Base-by-base conservation (phyloP, 1,140 invertebrate species). In the Macrobrachium nipponense region DNA sequence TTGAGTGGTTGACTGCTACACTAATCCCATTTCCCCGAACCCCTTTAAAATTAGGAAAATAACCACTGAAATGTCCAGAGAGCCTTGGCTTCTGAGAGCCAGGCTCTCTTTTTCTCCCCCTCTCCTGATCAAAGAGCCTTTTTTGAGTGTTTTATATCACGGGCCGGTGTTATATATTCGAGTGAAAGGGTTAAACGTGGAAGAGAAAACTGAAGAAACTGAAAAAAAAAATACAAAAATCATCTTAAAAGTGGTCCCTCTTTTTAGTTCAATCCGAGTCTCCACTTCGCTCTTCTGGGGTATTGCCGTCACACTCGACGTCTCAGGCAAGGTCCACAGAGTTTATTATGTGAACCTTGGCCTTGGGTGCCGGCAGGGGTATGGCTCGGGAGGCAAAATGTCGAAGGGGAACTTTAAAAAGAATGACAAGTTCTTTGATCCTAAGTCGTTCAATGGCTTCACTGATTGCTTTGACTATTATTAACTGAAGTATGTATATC, bases 221-320 rank as follows among this genome's bases (percentile, higher is more conserved):
- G 2, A 2, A n/a, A 73, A 73, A 36, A 23, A 73, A 18, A 73
- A 73, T 43, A 44, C 17, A 70, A 73, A 36, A 17, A 61, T 51
- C 23, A 36, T 84, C 72, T 44, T 73, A 62, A 80, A 86, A 79
- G 77, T 80, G 76, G 83, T 73, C 78, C 77, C 83, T 80, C 60
- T 62, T 86, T 86, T 86, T 60, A 80, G 76, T 86, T 86, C 70
- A 66, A 66, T 70, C 78, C 66, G 82, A 79, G 82, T 85, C 82
- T 85, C 82, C 82, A 85, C 76, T 78, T 27, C 76, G 76, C 82
- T 85, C 75, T 79, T 85, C 75, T 85, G 75, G 59, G 36, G 81
- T 83, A 44, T n/a, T 75, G 81, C 72, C 60, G 60, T 23, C 27
- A 76, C 36, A 51, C 72, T 64, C 62, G 72, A 72, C 17, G 62